Percentiles rank a stretch among this genome's conserved stretches.
These are phyloP conservation scores for Antennarius maculatus DNA, from an alignment of 2,797 vertebrate species.

Conservation along the genomic window DNA sequence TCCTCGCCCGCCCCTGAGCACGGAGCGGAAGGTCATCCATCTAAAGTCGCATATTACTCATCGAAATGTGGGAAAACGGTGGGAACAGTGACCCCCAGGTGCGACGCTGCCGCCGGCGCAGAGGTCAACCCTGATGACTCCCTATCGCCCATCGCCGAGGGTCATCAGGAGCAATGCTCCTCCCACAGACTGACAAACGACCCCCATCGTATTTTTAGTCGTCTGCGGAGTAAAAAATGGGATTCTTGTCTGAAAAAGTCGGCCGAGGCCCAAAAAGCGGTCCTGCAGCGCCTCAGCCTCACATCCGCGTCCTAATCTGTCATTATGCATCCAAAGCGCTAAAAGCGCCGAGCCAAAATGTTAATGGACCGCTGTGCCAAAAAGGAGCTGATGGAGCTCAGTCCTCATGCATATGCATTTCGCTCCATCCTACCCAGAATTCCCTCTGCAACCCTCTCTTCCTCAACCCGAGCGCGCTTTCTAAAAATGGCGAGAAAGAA, in stretches of 20 bases:
- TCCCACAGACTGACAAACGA: conserved; percentile 41
- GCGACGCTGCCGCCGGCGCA: conserved; percentile 23
- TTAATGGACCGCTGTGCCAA: conserved; percentile 60
- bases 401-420: conserved; percentile 69
- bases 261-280: background rate
- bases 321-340: conserved; percentile 57
- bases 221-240: conserved; percentile 1
- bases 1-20: conserved; percentile 31
- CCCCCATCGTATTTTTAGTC: no score
- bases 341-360: conserved; percentile 52
- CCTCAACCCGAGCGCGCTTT: conserved; percentile 60
- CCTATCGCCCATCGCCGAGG: conserved; percentile 27
- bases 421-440: conserved; percentile 62
- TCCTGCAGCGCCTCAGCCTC: conserved; percentile 38
- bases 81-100: conserved; percentile 36
- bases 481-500: conserved; percentile 71
- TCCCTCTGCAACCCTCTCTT: conserved; percentile 47
- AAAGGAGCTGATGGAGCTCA: conserved; percentile 47
- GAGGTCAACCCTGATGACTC: conserved; percentile 53
- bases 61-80: conserved; percentile 53
- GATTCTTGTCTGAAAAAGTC: conserved; percentile 24
- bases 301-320: conserved; percentile 56
- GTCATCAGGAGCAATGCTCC: conserved; percentile 15
- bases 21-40: conserved; percentile 65
- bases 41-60: conserved; percentile 73